Base-by-base conservation (phyloP, 2,113 vertebrate species). In the Clupea harengus region DNA sequence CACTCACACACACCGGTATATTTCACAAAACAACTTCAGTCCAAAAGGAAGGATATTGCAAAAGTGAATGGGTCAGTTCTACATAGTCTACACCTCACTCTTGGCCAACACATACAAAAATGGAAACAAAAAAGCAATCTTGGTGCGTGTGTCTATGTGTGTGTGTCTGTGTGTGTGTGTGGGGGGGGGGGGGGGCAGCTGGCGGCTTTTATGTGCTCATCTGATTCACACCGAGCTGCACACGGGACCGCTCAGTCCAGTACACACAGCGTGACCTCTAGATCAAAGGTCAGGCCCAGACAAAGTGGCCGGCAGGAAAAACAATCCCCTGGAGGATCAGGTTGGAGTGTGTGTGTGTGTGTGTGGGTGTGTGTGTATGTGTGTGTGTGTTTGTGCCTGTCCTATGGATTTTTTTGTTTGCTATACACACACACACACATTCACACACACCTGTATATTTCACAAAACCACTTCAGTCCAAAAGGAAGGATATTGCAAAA, bases 371-470 rank as follows among this genome's bases (percentile, higher is more conserved):
- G 60, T 67, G 6, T 25, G 60, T 25, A 22, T 64, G 60, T 25
- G n/a, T 67, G 22, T 67, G n/a, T 67, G n/a, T 9, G 60, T 67
- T 6, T 25, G 60, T 25, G n/a, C 25, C 25, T 28, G 52, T 22
- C 6, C 39, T 39, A 8, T 45, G 20, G 32, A 67, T 50, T 39
- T 78, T 32, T 39, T 25, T 32, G 64, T 72, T 72, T 28, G 64
- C 64, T 72, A 28, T 10, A 75, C 67, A 32, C 67, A 75, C 25
- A 4, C 50, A 45, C 57, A 83, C 64, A 75, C 86, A 84, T 46
- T 85, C n/a, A 22, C 46, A 82, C 39, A 46, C 39, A 0, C 0
- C 6, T 67, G 22, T 28, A 28, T 67, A 28, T 67, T 67, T 67
- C 64, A 28, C 9, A 25, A 67, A 64, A 64, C n/a, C 0, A 64